Evolutionary conservation across 2,113 vertebrate genomes (phyloP), one percentile per base, ranked within the genome.

Genomic region (Rousettus leschenaultii): DNA sequence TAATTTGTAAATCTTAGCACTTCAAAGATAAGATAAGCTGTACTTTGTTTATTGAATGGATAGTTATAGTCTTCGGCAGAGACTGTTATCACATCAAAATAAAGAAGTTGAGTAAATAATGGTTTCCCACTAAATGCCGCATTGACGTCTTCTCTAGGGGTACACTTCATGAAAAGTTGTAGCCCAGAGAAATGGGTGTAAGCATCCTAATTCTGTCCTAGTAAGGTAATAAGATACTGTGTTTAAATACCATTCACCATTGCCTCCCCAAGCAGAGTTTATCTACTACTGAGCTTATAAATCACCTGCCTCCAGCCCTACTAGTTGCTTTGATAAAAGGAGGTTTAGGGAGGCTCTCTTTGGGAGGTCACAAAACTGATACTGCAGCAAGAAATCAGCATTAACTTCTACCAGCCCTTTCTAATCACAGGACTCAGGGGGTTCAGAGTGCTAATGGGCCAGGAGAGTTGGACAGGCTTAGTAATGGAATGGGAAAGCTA

Each of bases 401-500:
- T 38, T 45, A 51, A n/a, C 38, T 82, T 86, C 15, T 19, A n/a
- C 86, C 10, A 53, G 43, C 2, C 40, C 30, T 91, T 92, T 78
- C 61, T 33, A 61, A 83, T 40, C 75, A 53, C 13, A 53, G 38
- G 10, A 33, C 38, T 90, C 85, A 24, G 0, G 2, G 28, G 40
- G 10, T 51, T 96, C 30, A 33, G 87, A 68, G 48, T 40, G 73
- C 73, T 91, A 61, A 11, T 0, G 0, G 48, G 22, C 92, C 22
- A 35, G 75, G 43, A 93, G 68, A 93, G 51, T 18, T 30, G 4
- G 79, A 84, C 78, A 95, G 96, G 43, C 73, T 70, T 10, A 2
- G 38, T 91, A 84, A 95, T 87, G 79, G 30, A 91, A 38, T 11
- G 18, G 45, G 86, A 97, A 97, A 95, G 86, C 83, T 95, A 38